Conservation (phyloP, 2,888 invertebrate genomes). For the Oligia latruncula region DNA sequence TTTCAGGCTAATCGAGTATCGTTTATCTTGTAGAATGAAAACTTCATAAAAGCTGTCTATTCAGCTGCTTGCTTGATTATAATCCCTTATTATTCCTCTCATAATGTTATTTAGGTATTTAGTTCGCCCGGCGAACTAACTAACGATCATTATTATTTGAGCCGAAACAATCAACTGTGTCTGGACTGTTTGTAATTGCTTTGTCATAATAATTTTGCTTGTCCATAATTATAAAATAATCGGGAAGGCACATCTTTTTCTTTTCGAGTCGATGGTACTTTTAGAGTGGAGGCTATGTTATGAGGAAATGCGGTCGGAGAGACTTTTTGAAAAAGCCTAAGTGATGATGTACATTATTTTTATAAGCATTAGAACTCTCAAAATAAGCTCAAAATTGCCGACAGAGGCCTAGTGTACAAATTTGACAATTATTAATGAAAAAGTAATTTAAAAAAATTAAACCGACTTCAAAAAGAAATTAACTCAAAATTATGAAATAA, state of each 20-base stretch:
- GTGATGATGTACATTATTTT: no score
- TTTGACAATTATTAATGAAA: no score
- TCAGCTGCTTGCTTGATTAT: background rate
- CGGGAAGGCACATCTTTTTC: no score
- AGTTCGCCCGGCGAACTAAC: background rate
- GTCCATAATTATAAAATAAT: conserved; percentile 6
- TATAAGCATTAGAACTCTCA: no score
- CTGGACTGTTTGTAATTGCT: background rate
- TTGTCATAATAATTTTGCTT: background rate
- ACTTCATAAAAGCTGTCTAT: conserved; percentile 20
- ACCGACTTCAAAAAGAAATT: no score
- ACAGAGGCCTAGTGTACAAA: no score
- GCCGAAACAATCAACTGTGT: background rate
- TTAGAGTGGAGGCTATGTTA: background rate
- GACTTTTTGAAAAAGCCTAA: no score
- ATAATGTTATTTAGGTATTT: background rate
- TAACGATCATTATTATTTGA: conserved; percentile 15
- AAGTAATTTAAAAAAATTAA: no score
- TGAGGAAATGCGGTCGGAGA: no score
- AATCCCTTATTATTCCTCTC: background rate
- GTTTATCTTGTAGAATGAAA: conserved; percentile 5
- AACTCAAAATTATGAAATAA: no score
- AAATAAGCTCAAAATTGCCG: no score
- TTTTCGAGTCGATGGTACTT: no score
- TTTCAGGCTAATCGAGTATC: conserved; percentile 11